Base-by-base conservation (phyloP, 2,113 vertebrate species). In the Menidia beryllina region DNA sequence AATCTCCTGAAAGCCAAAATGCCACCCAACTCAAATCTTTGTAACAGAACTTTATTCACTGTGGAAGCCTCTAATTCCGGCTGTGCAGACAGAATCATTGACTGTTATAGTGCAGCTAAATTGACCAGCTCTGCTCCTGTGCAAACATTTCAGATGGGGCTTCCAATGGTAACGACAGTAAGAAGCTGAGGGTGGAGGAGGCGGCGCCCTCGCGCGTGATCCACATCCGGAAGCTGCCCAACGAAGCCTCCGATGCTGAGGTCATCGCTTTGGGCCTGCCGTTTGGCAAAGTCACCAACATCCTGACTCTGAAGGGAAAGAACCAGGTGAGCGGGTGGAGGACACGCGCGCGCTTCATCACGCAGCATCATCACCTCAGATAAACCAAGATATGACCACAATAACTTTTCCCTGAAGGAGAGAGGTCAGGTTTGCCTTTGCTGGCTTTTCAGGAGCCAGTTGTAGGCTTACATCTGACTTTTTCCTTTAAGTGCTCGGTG, bases 231-330 rank as follows among this genome's bases (percentile, higher is more conserved):
- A 99, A 99, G 77, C 93, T 99, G 73, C 97, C 98, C 70, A 96
- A 95, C 47, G 96, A 99, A 91, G 97, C 96, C 56, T 96, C 97
- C 4, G 98, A 99, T 84, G 96, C 98, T 0, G 98, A 99, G 92
- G 96, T 99, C 86, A 98, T 99, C 75, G 96, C 97, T 80, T 94
- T 99, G 61, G 98, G 97, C 47, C 92, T 99, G 74, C 98, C 97
- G 68, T 99, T 99, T 82, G 98, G 98, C 69, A 98, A 98, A 91
- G 97, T 99, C 84, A 99, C 97, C 75, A 99, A 99, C 84, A 99
- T 99, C 91, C 94, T 99, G 30, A 99, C 96, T 62, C 91, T 99
- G 63, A 99, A 99, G 93, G 98, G 98, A 74, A 99, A 99, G 85
- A 99, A 98, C 84, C 98, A 99, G 96, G 98, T 98, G 91, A 79